Evolutionary conservation across 1,140 invertebrate species (phyloP).

Genomic region (Trypoxylus dichotomus): DNA sequence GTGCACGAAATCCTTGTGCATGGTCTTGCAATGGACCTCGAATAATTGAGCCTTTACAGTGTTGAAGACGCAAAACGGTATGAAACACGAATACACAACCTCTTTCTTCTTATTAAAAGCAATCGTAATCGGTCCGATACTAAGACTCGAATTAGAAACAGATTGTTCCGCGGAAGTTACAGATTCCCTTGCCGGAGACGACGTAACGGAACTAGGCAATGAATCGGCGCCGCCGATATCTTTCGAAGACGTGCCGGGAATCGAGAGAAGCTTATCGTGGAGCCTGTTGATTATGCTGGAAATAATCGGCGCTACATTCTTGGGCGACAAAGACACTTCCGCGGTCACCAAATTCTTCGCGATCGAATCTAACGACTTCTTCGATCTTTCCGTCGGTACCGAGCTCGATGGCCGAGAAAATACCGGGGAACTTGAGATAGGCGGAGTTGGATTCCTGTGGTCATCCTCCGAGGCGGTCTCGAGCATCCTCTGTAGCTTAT

Average conservation of each 20-base stretch:
- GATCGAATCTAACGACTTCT: slow-evolving; percentile 2
- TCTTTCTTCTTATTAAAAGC: neutral
- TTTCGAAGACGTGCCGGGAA: neutral
- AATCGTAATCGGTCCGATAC: neutral
- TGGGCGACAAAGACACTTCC: neutral
- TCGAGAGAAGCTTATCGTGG: slow-evolving; percentile 20
- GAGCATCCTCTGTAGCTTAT: slow-evolving; percentile 16
- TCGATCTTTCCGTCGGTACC: neutral
- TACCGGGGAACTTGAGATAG: neutral
- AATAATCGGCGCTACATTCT: slow-evolving; percentile 26
- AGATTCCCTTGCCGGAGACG: neutral
- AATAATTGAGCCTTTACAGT: slow-evolving; percentile 39
- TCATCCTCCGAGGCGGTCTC: neutral
- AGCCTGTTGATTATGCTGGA: slow-evolving; percentile 26
- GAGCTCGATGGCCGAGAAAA: neutral
- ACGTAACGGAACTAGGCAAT: neutral
- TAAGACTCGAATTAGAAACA: too few relatives aligned
- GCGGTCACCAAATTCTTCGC: neutral
- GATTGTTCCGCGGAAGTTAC: neutral
- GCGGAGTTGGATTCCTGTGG: neutral
- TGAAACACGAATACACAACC: slow-evolving; percentile 42
- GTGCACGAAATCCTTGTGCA: slow-evolving; percentile 14
- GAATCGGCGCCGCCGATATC: neutral
- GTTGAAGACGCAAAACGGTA: slow-evolving; percentile 42
- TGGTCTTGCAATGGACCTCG: slow-evolving; percentile 42